Evolutionary conservation across 2,113 vertebrate genomes (phyloP).

Genomic region (Eublepharis macularius): DNA sequence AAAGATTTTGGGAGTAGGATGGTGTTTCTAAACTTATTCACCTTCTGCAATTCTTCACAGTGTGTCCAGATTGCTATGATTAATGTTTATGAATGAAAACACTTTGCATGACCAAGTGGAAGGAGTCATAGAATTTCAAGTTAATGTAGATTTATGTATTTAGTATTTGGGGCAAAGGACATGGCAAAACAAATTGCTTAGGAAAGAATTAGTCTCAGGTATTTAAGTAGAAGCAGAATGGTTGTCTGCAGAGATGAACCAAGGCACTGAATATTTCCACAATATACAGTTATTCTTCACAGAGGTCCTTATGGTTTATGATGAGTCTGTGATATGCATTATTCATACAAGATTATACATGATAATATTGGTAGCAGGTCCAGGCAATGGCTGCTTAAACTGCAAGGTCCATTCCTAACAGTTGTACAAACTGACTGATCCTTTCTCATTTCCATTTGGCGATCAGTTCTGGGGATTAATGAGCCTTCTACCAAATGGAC

Average conservation of each 20-base stretch:
- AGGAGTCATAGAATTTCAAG: not conserved
- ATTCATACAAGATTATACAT: not conserved
- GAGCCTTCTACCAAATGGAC: not conserved
- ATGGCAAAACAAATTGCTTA: not conserved
- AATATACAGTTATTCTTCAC: not conserved
- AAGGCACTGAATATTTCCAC: not conserved
- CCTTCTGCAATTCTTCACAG: too few relatives aligned
- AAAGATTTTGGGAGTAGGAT: too few relatives aligned
- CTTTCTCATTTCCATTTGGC: constrained; percentile 52
- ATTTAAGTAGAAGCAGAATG: not conserved
- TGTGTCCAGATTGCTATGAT: not conserved
- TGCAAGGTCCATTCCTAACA: constrained; percentile 40
- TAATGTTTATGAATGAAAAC: not conserved
- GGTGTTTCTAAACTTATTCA: too few relatives aligned
- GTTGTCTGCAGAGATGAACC: not conserved
- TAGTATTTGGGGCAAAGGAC: not conserved
- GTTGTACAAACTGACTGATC: not conserved
- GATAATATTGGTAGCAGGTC: not conserved
- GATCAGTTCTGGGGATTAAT: not conserved
- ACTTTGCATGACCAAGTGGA: not conserved
- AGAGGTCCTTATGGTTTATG: too few relatives aligned
- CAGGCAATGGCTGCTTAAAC: not conserved
- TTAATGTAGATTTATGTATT: not conserved
- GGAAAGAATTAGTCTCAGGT: not conserved
- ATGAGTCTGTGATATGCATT: not conserved